Base-by-base conservation (phyloP, 2,888 invertebrate species). In the Tenthredo mesomela region DNA sequence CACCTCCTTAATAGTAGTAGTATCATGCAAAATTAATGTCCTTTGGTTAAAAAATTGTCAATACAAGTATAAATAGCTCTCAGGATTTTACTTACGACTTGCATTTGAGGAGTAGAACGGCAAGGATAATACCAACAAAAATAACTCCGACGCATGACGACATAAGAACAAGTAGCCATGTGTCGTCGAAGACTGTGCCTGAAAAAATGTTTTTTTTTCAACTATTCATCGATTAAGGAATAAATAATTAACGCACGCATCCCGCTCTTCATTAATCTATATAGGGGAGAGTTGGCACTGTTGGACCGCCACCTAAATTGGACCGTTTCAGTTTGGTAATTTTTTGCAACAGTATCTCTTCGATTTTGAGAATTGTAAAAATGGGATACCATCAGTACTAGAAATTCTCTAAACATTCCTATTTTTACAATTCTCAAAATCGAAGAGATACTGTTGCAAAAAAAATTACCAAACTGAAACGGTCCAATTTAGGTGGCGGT, bases 61-160 rank as follows among this genome's bases (percentile, higher is more conserved):
- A 73, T n/a, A n/a, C n/a, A n/a, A n/a, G n/a, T n/a, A 4, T 21
- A 43, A 67, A 67, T 67, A 29, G 33, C 33, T 67, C 18, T 33
- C 12, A 67, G 18, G 67, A 2, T 67, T 54, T 54, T 87, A 96
- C 96, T 95, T 94, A 97, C 97, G 97, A 97, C 95, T 97, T 95
- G 93, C 97, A 97, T 93, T 97, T 96, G 86, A 97, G 95, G 82
- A 97, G 94, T 91, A 97, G 96, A 85, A 97, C 94, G 0, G 97
- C 97, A 54, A 97, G 93, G 33, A 97, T 93, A 3, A 97, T 96
- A 18, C 97, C 97, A 82, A 98, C 94, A 87, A 97, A 95, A 58
- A 97, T 95, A 25, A 97, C 96, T 4, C 96, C 97, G 88, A 97
- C 95, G 90, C 97, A 97, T 85, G 97, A 97, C 0, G 96, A 96